Evolutionary conservation across 2,113 vertebrate species (phyloP).

Genomic region (Lophochroa leadbeateri): DNA sequence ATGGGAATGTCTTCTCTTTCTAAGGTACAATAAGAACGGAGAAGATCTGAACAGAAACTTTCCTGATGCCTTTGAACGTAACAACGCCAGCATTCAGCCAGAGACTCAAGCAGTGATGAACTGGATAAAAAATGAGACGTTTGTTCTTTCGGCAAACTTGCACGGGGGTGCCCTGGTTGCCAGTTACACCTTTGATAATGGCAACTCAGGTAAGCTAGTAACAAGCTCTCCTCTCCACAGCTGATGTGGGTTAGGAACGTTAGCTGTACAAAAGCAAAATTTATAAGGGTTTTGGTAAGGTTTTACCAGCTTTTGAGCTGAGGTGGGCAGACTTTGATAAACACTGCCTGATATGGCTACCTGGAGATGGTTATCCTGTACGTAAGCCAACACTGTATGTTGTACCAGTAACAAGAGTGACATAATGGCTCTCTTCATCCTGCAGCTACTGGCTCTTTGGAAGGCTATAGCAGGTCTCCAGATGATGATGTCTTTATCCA

Average conservation of each 20-base stretch:
- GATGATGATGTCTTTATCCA: constrained; percentile 91
- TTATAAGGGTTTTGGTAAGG: not conserved
- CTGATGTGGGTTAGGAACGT: not conserved
- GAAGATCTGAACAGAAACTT: constrained; percentile 95
- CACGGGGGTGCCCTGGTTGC: constrained; percentile 93
- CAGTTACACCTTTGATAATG: constrained; percentile 94
- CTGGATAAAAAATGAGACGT: constrained; percentile 86
- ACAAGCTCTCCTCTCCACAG: not conserved
- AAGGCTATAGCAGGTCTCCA: constrained; percentile 76
- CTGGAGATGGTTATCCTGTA: not conserved
- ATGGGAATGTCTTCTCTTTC: not conserved
- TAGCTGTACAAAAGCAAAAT: not conserved
- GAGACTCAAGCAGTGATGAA: constrained; percentile 89
- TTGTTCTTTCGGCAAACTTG: constrained; percentile 95
- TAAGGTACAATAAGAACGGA: constrained; percentile 84
- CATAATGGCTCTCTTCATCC: not conserved
- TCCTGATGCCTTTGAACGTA: constrained; percentile 81
- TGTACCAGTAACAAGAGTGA: not conserved
- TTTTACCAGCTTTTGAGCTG: not conserved
- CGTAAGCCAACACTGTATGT: not conserved
- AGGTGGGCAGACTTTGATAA: not conserved
- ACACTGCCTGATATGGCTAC: not conserved
- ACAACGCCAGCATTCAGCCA: constrained; percentile 68
- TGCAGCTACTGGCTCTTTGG: constrained; percentile 59
- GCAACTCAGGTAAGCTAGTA: constrained; percentile 78